Evolutionary conservation across 35 echinoderm and acorn worm genomes (phyloP).

Genomic region (Nesometra sesokonis): DNA sequence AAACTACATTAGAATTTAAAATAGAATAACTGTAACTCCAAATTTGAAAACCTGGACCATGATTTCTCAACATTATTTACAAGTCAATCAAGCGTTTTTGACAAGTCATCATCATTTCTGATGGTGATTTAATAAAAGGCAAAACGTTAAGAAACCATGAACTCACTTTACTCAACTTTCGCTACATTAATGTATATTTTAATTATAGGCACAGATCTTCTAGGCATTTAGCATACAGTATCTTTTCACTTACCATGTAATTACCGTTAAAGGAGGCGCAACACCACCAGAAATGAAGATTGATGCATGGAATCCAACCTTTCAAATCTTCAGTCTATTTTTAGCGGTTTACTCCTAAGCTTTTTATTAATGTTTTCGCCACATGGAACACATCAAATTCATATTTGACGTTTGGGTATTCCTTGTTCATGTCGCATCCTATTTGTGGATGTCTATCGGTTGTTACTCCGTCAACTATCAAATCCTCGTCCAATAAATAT

Average conservation of each 20-base stretch:
- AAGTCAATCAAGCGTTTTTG: too few species aligned
- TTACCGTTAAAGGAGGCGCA: conserved; percentile 24
- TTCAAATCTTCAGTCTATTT: conserved; percentile 27
- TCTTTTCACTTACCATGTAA: not conserved
- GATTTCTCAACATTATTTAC: too few species aligned
- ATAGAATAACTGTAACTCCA: too few species aligned
- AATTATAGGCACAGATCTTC: not conserved
- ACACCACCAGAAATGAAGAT: conserved; percentile 50
- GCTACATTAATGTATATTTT: not conserved
- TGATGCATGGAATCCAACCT: conserved; percentile 22
- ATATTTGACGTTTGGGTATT: conserved; percentile 29
- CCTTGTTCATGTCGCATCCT: not conserved
- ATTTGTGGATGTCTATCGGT: conserved; percentile 26
- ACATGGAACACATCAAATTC: conserved; percentile 50
- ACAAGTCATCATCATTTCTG: too few species aligned
- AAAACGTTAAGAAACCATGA: too few species aligned
- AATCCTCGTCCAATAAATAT: not conserved
- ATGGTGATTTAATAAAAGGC: too few species aligned
- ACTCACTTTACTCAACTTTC: too few species aligned
- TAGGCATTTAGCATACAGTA: not conserved
- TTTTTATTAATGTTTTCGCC: conserved; percentile 25
- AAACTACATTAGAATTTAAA: too few species aligned
- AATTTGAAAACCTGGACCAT: too few species aligned
- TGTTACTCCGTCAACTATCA: not conserved
- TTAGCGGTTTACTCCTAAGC: conserved; percentile 16